phyloP scores from a whole-genome alignment of 2,888 invertebrate genomes.

The Schizaphis graminum region DNA sequence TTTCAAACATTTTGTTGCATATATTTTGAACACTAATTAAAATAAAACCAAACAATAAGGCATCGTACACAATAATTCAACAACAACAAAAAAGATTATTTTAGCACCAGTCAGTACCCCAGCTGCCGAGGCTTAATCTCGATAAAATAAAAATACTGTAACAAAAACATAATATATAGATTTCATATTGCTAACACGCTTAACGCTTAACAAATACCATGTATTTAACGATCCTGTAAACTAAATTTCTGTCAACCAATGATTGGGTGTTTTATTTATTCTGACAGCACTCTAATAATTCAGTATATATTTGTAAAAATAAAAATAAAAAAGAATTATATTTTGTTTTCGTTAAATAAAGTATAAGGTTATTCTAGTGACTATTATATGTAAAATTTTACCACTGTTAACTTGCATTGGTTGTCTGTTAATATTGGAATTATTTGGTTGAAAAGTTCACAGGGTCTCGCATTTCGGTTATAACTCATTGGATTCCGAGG shows the following conservation, averaged over 20 bases:
- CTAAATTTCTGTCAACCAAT: not conserved
- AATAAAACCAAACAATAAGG: not conserved
- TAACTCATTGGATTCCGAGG: not conserved
- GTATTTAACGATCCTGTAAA: not conserved
- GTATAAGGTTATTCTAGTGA: constrained; percentile 4
- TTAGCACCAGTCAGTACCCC: not conserved
- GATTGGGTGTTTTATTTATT: not conserved
- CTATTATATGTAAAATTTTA: not conserved
- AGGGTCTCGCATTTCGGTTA: not conserved
- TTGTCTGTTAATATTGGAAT: constrained; percentile 19
- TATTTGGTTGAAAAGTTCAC: constrained; percentile 52
- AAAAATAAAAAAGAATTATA: not conserved
- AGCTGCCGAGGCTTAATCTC: not conserved
- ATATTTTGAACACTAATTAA: not conserved
- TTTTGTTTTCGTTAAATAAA: not conserved
- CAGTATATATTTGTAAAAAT: not conserved
- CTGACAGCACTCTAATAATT: not conserved
- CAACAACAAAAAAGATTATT: not conserved
- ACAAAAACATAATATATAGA: not conserved
- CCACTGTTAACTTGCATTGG: not conserved
- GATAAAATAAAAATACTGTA: not conserved
- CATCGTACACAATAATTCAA: not conserved
- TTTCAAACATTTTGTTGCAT: not conserved
- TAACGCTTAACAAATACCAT: not conserved
- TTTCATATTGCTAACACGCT: not conserved